Base-by-base conservation (phyloP, 2,888 invertebrate species). In the Sinopyrophorus schimmeli region DNA sequence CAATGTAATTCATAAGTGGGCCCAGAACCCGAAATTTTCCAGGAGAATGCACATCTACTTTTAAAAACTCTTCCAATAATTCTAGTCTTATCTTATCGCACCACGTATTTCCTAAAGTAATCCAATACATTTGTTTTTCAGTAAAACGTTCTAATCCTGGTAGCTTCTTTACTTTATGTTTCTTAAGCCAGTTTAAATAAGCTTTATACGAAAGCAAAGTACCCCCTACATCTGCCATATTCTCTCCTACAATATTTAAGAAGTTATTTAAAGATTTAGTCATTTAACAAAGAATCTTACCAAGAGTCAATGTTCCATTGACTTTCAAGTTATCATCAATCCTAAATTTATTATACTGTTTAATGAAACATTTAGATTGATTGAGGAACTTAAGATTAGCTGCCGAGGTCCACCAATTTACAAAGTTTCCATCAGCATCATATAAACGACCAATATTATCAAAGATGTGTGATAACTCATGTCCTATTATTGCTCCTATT, bases 1-100 rank as follows among this genome's bases (percentile, higher is more conserved):
- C 31, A 10, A 15, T 3, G 0, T n/a, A 12, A 15, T 41, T 41
- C 7, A 23, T 31, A 10, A 41, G 31, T 16, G 24, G 5, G 5
- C 41, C 41, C 20, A 23, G 16, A 16, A 41, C 24, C 9, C 41
- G 31, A 31, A 31, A 41, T 7, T 31, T 30, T 24, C 31, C 41
- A 7, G 31, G 5, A 4, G 31, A 3, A 12, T 41, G 41, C 4
- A 12, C 4, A 11, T 41, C 24, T 15, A 11, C 31, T 5, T 9
- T 12, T 4, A 20, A 10, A 31, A 7, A 24, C 1, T 7, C 9
- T 5, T 23, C 23, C 10, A 41, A 16, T 6, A 3, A 6, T 20
- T 41, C 17, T 21, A 21, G 23, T 16, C 24, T 15, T 6, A 31
- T 6, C 6, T 31, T 41, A 10, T 41, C 41, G 14, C 41, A 41